Evolutionary conservation across 2,113 vertebrate species (phyloP).

Genomic region (Prionailurus viverrinus): DNA sequence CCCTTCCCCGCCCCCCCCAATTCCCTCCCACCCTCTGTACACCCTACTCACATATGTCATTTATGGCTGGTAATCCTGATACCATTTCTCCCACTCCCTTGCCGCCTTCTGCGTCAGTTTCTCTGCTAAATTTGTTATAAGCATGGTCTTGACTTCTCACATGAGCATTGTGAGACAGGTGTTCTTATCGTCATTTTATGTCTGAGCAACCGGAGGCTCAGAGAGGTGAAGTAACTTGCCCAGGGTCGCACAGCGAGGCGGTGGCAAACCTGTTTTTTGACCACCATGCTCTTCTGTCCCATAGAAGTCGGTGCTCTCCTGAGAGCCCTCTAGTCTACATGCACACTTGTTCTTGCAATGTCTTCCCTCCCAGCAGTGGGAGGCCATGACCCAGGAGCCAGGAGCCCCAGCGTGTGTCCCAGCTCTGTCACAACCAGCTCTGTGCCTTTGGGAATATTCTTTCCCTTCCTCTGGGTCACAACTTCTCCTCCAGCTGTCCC

Average conservation of each 20-base stretch:
- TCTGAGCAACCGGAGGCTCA: slow-evolving; percentile 10
- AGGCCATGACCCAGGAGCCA: not conserved
- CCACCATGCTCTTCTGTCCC: not conserved
- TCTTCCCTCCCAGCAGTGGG: not conserved
- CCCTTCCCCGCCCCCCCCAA: accelerated
- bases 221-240: slow-evolving; percentile 30
- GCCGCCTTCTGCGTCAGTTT: not conserved
- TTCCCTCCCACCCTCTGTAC: not conserved
- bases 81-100: not conserved
- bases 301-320: not conserved
- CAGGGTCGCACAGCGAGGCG: not conserved
- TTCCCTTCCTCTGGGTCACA: not conserved
- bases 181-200: not conserved
- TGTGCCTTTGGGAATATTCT: not conserved
- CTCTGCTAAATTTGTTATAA: not conserved
- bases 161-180: not conserved
- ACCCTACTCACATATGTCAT: not conserved
- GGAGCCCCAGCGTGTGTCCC: not conserved
- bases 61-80: not conserved
- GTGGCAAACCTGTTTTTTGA: not conserved
- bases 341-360: not conserved
- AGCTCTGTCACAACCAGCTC: not conserved
- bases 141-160: not conserved
- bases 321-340: not conserved
- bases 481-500: not conserved